Evolutionary conservation across 2,113 vertebrate species (phyloP).

Genomic region (Chlorodrepanis virens): DNA sequence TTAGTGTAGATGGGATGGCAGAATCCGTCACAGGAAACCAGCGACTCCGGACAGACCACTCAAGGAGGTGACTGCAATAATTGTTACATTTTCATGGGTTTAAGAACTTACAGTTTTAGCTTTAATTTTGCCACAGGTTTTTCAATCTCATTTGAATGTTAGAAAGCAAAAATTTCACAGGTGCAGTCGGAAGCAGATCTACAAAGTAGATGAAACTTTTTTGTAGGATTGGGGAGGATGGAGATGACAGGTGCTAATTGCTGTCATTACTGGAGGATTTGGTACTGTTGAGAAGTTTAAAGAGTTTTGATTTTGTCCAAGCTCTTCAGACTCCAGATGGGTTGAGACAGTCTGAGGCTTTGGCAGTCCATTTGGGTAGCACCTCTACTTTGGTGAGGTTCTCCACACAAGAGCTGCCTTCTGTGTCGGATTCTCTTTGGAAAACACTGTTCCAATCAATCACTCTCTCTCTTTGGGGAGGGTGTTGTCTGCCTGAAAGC

Average conservation of each 20-base stretch:
- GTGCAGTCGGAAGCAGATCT: not conserved
- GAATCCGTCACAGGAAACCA: not conserved
- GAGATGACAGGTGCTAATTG: not conserved
- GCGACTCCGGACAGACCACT: not conserved
- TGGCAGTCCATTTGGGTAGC: not conserved
- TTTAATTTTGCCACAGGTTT: not conserved
- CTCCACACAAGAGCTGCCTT: not conserved
- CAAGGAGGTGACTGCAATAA: not conserved
- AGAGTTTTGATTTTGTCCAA: not conserved
- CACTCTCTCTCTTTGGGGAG: not conserved
- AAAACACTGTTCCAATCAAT: not conserved
- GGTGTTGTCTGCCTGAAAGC: not conserved
- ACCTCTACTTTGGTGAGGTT: not conserved
- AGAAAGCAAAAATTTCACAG: not conserved
- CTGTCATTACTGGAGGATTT: not conserved
- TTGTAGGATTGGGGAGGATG: not conserved
- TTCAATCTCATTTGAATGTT: not conserved
- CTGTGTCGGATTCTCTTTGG: not conserved
- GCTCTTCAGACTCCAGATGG: not conserved
- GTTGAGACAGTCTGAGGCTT: not conserved
- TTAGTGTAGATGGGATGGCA: not conserved
- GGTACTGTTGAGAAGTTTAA: not conserved
- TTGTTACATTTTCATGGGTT: not conserved
- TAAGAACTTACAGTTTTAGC: not conserved
- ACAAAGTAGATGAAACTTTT: not conserved